Base-by-base conservation (phyloP, 2,797 vertebrate genomes). In the Acrossocheilus fasciatus region DNA sequence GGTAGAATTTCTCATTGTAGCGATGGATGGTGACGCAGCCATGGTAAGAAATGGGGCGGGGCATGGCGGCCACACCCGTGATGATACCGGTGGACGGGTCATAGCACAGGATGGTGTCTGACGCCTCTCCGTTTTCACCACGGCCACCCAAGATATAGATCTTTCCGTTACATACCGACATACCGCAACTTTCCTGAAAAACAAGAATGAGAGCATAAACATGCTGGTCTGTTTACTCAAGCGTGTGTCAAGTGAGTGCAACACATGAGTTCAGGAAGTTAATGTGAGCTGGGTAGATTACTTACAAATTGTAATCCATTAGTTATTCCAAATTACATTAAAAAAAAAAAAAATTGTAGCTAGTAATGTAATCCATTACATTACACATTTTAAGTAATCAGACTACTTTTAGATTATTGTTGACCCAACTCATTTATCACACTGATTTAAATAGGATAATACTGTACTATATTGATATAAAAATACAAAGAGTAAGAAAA, bases 161-260 rank as follows among this genome's bases (percentile, higher is more conserved):
- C 92, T 99, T 99, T 26, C 98, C 98, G 43, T 99, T 99, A 91
- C 98, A 99, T 81, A 99, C 98, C 0, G 98, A 98, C 98, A 99
- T 99, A 87, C 98, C 98, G 86, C 98, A 98, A 89, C 98, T 99
- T 95, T 99, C 98, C 98, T 99, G 64, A 77, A 54, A 84, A 64
- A 64, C 6, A 83, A 73, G 26, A 87, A 14, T 23, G 14, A 11
- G 81, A 15, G 11, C 12, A 26, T 3, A 8, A n/a, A 17, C 15
- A 52, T 52, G 50, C 15, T 12, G 41, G n/a, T 45, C 26, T 66
- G 59, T 80, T 66, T 20, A 45, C 9, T 30, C 4, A 62, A 26
- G 12, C 41, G 12, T 47, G 9, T 30, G 5, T 68, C 43, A 36
- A 34, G 15, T 20, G 6, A 66, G 17, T 8, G 59, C 10, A 80